Conservation (phyloP, 2,113 vertebrate genomes). For the Osmerus mordax region DNA sequence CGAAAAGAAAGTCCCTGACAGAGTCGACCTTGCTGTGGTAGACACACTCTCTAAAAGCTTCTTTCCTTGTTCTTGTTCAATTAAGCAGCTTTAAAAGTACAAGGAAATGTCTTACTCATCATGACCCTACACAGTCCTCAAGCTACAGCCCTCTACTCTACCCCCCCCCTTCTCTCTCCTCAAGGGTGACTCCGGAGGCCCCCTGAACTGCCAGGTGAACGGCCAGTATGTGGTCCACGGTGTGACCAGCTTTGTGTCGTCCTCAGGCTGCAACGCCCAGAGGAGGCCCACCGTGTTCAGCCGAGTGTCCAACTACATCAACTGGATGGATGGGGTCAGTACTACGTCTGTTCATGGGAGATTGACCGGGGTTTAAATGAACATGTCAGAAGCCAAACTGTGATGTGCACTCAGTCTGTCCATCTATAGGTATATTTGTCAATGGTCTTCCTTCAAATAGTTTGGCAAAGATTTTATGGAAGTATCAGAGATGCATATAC, state of each 20-base stretch:
- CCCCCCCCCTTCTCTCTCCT: background rate
- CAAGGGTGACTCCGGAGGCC: constrained; percentile 88
- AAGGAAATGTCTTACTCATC: background rate
- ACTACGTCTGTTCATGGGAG: background rate
- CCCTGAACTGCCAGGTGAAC: constrained; percentile 79
- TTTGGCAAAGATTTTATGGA: too few relatives aligned
- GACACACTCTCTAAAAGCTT: too few relatives aligned
- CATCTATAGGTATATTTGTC: too few relatives aligned
- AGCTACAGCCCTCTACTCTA: background rate
- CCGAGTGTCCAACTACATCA: constrained; percentile 80
- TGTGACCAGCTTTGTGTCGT: constrained; percentile 87
- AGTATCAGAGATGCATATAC: too few relatives aligned
- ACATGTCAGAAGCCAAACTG: background rate
- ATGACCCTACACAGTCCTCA: background rate
- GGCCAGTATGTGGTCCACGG: constrained; percentile 79
- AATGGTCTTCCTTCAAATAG: too few relatives aligned
- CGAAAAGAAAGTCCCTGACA: background rate
- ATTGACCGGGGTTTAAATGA: too few relatives aligned
- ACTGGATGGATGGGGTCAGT: constrained; percentile 83
- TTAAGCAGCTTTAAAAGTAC: too few relatives aligned
- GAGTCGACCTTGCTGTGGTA: background rate
- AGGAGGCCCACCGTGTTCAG: constrained; percentile 89
- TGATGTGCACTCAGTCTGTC: background rate
- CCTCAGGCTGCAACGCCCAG: constrained; percentile 74
- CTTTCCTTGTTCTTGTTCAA: too few relatives aligned